Base-by-base conservation (phyloP, 2,888 invertebrate species). In the Sepiola atlantica region DNA sequence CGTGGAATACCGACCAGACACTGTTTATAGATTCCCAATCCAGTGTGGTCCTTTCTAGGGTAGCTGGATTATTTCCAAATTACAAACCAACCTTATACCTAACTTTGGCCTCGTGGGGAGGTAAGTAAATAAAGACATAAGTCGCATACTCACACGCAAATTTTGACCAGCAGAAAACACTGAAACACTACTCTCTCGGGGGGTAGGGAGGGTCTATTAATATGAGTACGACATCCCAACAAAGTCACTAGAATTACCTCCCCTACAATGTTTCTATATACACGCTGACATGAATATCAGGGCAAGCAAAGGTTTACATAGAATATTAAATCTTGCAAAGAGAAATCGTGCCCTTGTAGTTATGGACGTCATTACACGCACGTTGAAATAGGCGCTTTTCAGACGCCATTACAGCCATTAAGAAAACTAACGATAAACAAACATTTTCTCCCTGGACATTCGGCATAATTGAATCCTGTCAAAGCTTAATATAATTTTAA, bases 171-270 rank as follows among this genome's bases (percentile, higher is more conserved):
- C 45, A 45, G 45, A 45, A 45, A 45, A 45, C 45, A 8, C 45
- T 45, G 8, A 45, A 45, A 45, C 45, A 8, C 45, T 45, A 45
- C 45, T 45, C 45, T 45, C 45, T 4, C 2, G 2, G 45, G 8
- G 45, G 45, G 45, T 45, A 45, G 45, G 45, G 45, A 45, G 45
- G 8, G 2, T 45, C 45, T 45, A 2, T 45, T 8, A 45, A 4
- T 4, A 45, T 2, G 2, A 45, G 4, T 4, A 45, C 45, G 45
- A 8, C 8, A 45, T 45, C 45, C 45, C 45, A 45, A 18, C n/a
- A 77, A 77, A 77, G 77, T 77, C n/a, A 77, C 32, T 77, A 77
- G 77, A 77, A 77, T 77, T 77, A 77, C 77, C 77, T 77, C 16
- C 77, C 77, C 77, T 77, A 77, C 32, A 77, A 77, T 77, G 77